Base-by-base conservation (phyloP, 2,113 vertebrate genomes). In the Actenoides lindsayi region DNA sequence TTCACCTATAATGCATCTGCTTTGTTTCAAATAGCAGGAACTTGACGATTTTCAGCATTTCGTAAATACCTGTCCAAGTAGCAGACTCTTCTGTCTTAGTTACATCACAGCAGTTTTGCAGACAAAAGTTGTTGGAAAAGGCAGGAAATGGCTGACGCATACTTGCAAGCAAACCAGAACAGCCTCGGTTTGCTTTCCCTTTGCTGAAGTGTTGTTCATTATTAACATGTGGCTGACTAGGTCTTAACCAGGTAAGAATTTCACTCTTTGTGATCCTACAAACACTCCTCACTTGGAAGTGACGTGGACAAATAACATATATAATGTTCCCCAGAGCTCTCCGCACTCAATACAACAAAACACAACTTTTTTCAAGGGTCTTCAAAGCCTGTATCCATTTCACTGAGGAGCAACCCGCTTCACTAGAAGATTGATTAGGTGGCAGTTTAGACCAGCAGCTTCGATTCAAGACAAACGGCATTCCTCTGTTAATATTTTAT, bases 301-400 rank as follows among this genome's bases (percentile, higher is more conserved):
- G 18, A 94, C 44, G 74, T 0, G 3, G 46, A 44, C n/a, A 89
- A 91, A 16, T 10, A 37, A 50, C 6, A 62, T 0, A 2, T 7
- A 16, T 10, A 83, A 77, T 1, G 8, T 15, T 64, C 20, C 78
- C 30, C 87, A 37, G 9, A 48, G 67, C 16, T 71, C 24, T 56
- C 33, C 5, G 27, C 15, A 50, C 20, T 42, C n/a, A 63, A 12
- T 8, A 51, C 28, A 33, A 14, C 16, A 57, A 69, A 13, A 71
- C 67, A 68, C 1, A 21, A 46, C n/a, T 60, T 78, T 60, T 48
- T 8, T 1, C 31, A 80, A 9, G 3, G 2, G 10, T 50, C 64
- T 71, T 35, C 39, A 83, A 73, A 86, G 41, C 11, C 35, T 19
- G 19, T 15, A 46, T 12, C 19, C 17, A 5, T 68, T 56, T 78